Conservation (phyloP, 2,113 vertebrate genomes). For the Drymodes brunneopygia region DNA sequence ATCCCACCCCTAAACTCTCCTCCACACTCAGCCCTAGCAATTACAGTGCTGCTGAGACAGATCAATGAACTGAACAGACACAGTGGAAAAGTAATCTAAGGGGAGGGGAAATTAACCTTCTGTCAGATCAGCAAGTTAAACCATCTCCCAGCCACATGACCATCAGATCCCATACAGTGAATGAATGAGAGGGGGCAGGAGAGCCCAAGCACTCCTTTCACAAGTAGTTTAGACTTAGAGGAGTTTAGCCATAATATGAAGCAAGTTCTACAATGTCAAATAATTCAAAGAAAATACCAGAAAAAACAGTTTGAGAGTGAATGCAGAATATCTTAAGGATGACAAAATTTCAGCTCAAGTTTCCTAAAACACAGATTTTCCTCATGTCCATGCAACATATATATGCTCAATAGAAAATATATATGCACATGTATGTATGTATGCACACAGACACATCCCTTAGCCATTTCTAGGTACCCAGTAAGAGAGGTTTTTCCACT, state of each 20-base stretch:
- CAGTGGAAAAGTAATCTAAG: background rate
- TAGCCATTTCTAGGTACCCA: background rate
- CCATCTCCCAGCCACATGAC: background rate
- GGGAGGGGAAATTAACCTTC: background rate
- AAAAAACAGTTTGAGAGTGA: background rate
- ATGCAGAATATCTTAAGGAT: background rate
- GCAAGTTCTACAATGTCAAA: background rate
- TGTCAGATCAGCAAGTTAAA: background rate
- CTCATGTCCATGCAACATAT: background rate
- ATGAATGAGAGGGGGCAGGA: background rate
- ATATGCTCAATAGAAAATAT: background rate
- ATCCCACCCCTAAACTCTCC: background rate
- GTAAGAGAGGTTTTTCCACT: background rate
- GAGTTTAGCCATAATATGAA: background rate
- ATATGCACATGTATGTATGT: rapidly evolving
- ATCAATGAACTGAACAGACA: background rate
- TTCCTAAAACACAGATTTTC: background rate
- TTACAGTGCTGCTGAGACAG: background rate
- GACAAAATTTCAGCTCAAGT: background rate
- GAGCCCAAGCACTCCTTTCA: background rate
- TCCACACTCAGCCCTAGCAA: background rate
- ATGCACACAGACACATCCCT: rapidly evolving
- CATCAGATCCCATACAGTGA: background rate
- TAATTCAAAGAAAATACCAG: background rate
- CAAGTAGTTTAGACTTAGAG: background rate